phyloP scores from a whole-genome alignment of 2,888 invertebrate genomes.

The Strigamia maritima region DNA sequence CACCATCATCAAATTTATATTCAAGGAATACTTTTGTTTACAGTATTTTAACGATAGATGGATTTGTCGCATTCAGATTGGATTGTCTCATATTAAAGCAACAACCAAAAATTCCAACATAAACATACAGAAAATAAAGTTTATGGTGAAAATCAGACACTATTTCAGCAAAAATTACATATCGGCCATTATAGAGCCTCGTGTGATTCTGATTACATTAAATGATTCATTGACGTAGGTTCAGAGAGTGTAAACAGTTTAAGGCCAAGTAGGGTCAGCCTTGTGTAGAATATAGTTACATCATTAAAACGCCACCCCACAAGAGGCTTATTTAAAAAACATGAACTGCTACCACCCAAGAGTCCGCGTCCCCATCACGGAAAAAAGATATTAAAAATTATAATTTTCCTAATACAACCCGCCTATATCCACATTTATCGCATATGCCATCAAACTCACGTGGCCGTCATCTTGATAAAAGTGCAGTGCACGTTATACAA shows the following conservation, averaged over 20 bases:
- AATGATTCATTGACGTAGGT: constrained; percentile 28
- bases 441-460: not conserved
- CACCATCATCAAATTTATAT: too few relatives aligned
- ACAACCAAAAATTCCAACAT: too few relatives aligned
- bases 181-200: not conserved
- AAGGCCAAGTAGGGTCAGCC: constrained; percentile 28
- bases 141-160: not conserved
- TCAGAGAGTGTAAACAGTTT: constrained; percentile 26
- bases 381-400: not conserved
- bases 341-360: constrained; percentile 14
- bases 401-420: not conserved
- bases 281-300: constrained; percentile 21
- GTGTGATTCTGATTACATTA: constrained; percentile 9
- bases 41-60: not conserved
- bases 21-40: not conserved
- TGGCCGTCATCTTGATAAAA: constrained; percentile 12
- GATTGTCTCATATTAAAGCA: not conserved
- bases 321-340: constrained; percentile 8
- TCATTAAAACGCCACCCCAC: constrained; percentile 19
- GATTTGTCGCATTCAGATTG: not conserved
- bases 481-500: not conserved
- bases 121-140: not conserved
- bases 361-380: not conserved
- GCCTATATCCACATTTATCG: not conserved
- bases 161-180: not conserved